phyloP scores from a whole-genome alignment of 2,888 invertebrate genomes.

The Orthosia gothica region DNA sequence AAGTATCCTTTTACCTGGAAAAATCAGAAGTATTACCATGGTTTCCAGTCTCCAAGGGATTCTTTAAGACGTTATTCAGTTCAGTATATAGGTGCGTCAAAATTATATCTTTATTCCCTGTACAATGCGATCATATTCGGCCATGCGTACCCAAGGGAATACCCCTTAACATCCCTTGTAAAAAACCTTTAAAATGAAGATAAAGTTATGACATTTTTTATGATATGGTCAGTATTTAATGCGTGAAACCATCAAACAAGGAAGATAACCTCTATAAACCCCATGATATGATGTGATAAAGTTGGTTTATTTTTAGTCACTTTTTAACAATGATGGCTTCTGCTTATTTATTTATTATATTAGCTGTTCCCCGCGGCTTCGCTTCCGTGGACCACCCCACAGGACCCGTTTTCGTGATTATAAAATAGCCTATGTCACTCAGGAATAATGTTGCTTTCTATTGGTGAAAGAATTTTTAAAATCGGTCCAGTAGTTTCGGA shows the following conservation, averaged over 20 bases:
- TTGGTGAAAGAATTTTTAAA: no score
- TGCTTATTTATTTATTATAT: no score
- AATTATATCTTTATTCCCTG: slow-evolving; percentile 37
- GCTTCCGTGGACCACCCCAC: no score
- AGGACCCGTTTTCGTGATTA: no score
- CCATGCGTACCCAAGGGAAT: slow-evolving; percentile 37
- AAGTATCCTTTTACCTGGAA: not conserved
- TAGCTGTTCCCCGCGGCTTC: no score
- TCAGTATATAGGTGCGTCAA: slow-evolving; percentile 1
- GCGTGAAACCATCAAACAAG: slow-evolving; percentile 45
- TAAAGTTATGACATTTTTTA: slow-evolving; percentile 60
- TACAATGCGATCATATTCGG: slow-evolving; percentile 43
- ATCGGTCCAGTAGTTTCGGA: no score
- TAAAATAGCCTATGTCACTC: no score
- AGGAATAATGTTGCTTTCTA: no score
- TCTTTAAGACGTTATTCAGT: slow-evolving; percentile 10
- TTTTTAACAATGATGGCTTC: not conserved
- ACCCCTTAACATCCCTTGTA: slow-evolving; percentile 56
- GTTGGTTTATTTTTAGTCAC: not conserved
- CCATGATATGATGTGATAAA: slow-evolving; percentile 29
- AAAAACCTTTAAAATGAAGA: slow-evolving; percentile 63
- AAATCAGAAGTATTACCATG: not conserved
- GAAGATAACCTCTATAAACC: slow-evolving; percentile 50
- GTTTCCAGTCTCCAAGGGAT: slow-evolving; percentile 11
- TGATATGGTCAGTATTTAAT: slow-evolving; percentile 56